Percentiles rank a stretch among this genome's conserved stretches.
Evolutionary conservation across 2,113 vertebrate species (phyloP).

Genomic region (Machaerirhynchus nigripectus): DNA sequence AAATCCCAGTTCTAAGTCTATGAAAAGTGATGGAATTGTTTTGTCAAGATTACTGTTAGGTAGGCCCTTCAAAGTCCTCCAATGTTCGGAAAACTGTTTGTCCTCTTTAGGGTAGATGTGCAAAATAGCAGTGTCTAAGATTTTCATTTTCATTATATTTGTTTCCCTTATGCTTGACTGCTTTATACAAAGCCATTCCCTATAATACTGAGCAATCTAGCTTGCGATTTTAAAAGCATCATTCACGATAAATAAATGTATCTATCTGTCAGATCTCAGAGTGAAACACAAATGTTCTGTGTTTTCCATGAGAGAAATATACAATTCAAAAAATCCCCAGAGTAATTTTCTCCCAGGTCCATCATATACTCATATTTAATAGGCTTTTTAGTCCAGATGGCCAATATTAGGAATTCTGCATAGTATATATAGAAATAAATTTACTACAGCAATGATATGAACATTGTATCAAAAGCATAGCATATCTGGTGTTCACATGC

Average conservation of each 20-base stretch:
- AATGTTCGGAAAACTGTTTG: background rate
- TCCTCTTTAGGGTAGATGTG: background rate
- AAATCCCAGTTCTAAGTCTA: background rate
- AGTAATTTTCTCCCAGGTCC: constrained; percentile 54
- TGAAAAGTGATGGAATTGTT: constrained; percentile 9
- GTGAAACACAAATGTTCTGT: constrained; percentile 43
- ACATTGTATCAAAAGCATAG: background rate
- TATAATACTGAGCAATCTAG: constrained; percentile 60
- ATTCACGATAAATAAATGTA: constrained; percentile 63
- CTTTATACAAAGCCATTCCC: constrained; percentile 3
- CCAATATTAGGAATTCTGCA: background rate
- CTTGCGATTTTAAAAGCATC: constrained; percentile 68
- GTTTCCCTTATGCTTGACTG: constrained; percentile 58
- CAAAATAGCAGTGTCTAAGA: background rate
- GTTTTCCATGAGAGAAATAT: constrained; percentile 39
- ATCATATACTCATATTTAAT: constrained; percentile 33
- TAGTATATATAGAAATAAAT: background rate
- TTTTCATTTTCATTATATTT: constrained; percentile 57
- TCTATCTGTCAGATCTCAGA: constrained; percentile 49
- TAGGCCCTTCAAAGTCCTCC: background rate
- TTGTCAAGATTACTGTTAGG: constrained; percentile 14
- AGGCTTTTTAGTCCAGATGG: background rate
- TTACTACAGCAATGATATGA: background rate
- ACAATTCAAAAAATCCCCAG: constrained; percentile 34
- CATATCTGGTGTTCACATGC: background rate